A percentile compares a stretch with the other conserved stretches of the same genome.
phyloP scores from a whole-genome alignment of 1,140 invertebrate genomes.

The Lasioglossum baleicum region DNA sequence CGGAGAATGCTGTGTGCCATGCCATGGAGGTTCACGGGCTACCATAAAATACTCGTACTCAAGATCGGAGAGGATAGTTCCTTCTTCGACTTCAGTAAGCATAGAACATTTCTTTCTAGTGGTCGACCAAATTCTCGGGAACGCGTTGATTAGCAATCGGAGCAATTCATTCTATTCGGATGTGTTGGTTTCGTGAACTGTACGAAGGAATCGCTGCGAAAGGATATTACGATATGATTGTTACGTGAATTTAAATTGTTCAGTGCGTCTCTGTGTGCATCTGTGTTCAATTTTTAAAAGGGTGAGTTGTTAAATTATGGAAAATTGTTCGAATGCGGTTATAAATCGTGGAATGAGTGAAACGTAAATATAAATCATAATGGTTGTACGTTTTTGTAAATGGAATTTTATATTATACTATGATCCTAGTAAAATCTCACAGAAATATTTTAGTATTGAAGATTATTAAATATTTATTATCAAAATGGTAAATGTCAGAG shows the following conservation, averaged over 20 bases:
- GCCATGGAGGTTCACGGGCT: constrained; percentile 53
- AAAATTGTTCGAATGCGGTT: no score
- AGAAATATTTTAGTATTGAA: no score
- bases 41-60: constrained; percentile 41
- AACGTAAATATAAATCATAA: no score
- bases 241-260: not conserved
- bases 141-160: not conserved
- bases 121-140: not conserved
- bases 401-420: no score
- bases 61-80: constrained; percentile 41
- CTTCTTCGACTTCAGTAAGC: constrained; percentile 28
- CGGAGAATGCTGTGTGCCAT: constrained; percentile 64
- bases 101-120: constrained; percentile 15
- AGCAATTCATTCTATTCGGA: not conserved
- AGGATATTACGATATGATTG: not conserved
- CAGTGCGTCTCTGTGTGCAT: no score
- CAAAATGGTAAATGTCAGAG: no score
- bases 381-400: no score
- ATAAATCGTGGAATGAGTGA: no score
- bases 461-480: no score
- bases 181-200: not conserved
- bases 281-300: no score
- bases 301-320: no score
- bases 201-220: not conserved
- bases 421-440: no score